phyloP scores from a whole-genome alignment of 2,888 invertebrate genomes.

The Sinelater perroti region DNA sequence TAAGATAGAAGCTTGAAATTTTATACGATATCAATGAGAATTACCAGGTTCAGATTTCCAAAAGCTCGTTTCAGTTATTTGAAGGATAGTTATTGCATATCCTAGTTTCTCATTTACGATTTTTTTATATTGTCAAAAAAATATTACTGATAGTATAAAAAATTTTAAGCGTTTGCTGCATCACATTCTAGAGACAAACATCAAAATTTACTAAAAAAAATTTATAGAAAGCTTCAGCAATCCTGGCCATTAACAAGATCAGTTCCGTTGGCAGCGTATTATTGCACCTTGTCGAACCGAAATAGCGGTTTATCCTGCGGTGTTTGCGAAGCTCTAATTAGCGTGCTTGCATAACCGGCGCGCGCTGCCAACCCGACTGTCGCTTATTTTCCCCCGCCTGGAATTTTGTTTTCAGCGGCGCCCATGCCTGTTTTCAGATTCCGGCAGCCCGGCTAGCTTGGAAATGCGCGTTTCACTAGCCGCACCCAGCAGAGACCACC shows the following conservation, averaged over 20 bases:
- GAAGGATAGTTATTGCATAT: too few species aligned
- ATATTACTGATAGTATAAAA: too few species aligned
- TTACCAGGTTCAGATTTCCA: too few species aligned
- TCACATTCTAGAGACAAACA: too few species aligned
- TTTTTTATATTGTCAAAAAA: too few species aligned
- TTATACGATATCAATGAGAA: too few species aligned
- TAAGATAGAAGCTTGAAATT: too few species aligned
- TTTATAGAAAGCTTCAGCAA: neutral
- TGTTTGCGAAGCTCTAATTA: constrained; percentile 10
- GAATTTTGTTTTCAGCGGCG: neutral
- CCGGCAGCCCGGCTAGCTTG: constrained; percentile 4
- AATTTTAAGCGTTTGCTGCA: too few species aligned
- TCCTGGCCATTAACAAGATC: too few species aligned
- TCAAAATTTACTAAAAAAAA: too few species aligned
- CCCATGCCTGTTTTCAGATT: constrained; percentile 14
- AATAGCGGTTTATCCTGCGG: constrained; percentile 6
- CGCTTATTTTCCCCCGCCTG: neutral
- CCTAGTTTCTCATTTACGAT: too few species aligned
- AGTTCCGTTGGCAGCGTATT: constrained; percentile 14
- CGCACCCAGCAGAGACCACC: constrained; percentile 24
- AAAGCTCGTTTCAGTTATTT: too few species aligned
- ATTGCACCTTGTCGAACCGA: neutral
- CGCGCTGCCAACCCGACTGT: constrained; percentile 15
- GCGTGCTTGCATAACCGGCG: neutral
- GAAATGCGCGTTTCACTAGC: constrained; percentile 29